Percentiles rank a stretch among this genome's conserved stretches.
phyloP scores from a whole-genome alignment of 2,113 vertebrate species.

The Hippocampus zosterae region DNA sequence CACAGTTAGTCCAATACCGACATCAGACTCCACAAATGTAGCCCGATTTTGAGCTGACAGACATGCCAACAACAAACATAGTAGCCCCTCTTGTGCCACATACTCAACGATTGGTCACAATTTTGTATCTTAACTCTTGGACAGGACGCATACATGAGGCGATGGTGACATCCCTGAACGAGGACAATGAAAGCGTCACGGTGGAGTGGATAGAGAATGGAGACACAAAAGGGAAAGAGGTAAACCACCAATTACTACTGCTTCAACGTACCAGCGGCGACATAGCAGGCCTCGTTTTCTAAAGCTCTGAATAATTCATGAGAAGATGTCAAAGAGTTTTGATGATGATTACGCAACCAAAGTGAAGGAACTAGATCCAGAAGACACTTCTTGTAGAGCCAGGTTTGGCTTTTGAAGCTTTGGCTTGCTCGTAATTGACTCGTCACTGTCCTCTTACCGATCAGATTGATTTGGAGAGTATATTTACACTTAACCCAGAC shows the following conservation, averaged over 20 bases:
- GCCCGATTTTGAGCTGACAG: no score
- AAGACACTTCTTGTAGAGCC: not conserved
- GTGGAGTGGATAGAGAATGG: conserved; percentile 99
- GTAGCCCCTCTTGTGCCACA: no score
- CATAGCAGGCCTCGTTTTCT: conserved; percentile 14
- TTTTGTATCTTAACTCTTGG: conserved; percentile 15
- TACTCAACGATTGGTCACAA: no score
- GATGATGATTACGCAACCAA: conserved; percentile 28
- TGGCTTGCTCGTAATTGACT: not conserved
- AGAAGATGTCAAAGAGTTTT: conserved; percentile 20
- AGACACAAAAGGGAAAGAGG: conserved; percentile 98
- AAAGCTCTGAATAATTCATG: conserved; percentile 51
- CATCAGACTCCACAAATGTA: no score
- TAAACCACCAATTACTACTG: conserved; percentile 41
- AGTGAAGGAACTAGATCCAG: conserved; percentile 7
- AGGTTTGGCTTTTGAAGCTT: not conserved
- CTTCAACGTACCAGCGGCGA: conserved; percentile 3
- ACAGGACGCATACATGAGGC: conserved; percentile 94
- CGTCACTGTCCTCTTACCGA: conserved; percentile 13
- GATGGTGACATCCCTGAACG: conserved; percentile 95
- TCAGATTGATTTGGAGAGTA: conserved; percentile 96
- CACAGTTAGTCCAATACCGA: no score
- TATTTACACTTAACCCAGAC: conserved; percentile 96
- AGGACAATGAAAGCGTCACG: conserved; percentile 94
- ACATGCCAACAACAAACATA: no score